Evolutionary conservation across 2,113 vertebrate species (phyloP), one percentile per base, ranked within the genome.

Genomic region (Neodontobutis hainanensis): DNA sequence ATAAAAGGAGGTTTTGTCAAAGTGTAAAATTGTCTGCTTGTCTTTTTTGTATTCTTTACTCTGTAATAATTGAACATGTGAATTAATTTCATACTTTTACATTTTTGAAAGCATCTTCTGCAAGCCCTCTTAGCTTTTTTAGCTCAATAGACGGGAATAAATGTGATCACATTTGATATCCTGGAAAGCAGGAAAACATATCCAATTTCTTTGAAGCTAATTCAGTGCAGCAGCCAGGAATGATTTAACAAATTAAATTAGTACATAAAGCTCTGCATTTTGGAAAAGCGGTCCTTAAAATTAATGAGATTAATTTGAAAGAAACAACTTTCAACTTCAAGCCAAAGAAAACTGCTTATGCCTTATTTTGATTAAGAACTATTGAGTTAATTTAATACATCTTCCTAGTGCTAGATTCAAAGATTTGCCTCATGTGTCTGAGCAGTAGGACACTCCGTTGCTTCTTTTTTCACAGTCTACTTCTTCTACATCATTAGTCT

Each of bases 401-500:
- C 44, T 12, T 8, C 35, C 5, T 15, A 32, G 35, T 16, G 46
- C 59, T 12, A 0, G 2, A 10, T 0, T 9, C 3, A 27, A 40
- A 12, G 12, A 48, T 19, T 5, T 9, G 10, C 7, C 5, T 15
- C 8, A 27, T 57, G 42, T 71, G 49, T 48, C 51, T 38, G 67
- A 61, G 43, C 64, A 61, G 9, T 15, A 10, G 58, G 45, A 69
- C 5, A 12, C 27, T 68, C 55, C 9, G 27, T 35, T 46, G 62
- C 71, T 70, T 50, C 53, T 68, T 80, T 32, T 61, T 61, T 74
- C 1, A n/a, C 45, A 35, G 68, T 9, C 15, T 3, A 40, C 61
- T 64, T 65, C 65, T 72, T 80, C 64, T 64, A 8, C 19, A 0
- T 82, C 59, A 49, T 80, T 73, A 80, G 67, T 67, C 55, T 67